Evolutionary conservation across 1,140 invertebrate genomes (phyloP), one percentile per base, ranked within the genome.

Genomic region (Venustaconcha ellipsiformis): DNA sequence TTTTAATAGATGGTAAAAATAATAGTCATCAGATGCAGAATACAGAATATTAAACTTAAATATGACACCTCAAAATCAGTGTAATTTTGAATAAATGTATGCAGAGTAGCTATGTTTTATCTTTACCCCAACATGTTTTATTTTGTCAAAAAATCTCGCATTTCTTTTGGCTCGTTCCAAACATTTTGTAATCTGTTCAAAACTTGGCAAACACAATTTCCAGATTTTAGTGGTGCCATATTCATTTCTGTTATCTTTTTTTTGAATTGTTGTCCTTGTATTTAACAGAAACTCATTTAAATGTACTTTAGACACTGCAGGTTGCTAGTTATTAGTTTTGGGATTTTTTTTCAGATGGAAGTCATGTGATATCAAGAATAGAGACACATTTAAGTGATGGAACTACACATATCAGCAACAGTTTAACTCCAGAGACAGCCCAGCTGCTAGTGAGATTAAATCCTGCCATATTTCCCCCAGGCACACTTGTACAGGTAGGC

Each of bases 381-480:
- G 88, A 89, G 70, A 89, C 88, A 2, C 88, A 89, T 59, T 66
- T 89, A 62, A 88, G 87, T 80, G 88, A 89, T 82, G 88, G 88
- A 4, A 84, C 85, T 0, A 89, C 85, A 1, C 86, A 87, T 74
- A 80, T 89, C 30, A 89, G 86, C 74, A 84, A 82, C 11, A 83
- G 82, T 30, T 76, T 89, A 23, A 87, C 87, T 14, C 86, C 87
- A 48, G 88, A 89, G 67, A 89, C 87, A 14, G 87, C 88, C 55
- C 83, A 87, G 63, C 79, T 89, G 0, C 72, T 89, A 59, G 85
- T 88, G 15, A 79, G 83, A 60, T 72, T 89, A 30, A 87, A 89
- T 68, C 88, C 88, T 11, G 83, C 80, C 59, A 83, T 89, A 70
- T 88, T 89, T 67, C 83, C 87, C 57, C 79, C 82, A 60, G 84